Evolutionary conservation across 2,113 vertebrate genomes (phyloP).

Genomic region (Calyptomena viridis): DNA sequence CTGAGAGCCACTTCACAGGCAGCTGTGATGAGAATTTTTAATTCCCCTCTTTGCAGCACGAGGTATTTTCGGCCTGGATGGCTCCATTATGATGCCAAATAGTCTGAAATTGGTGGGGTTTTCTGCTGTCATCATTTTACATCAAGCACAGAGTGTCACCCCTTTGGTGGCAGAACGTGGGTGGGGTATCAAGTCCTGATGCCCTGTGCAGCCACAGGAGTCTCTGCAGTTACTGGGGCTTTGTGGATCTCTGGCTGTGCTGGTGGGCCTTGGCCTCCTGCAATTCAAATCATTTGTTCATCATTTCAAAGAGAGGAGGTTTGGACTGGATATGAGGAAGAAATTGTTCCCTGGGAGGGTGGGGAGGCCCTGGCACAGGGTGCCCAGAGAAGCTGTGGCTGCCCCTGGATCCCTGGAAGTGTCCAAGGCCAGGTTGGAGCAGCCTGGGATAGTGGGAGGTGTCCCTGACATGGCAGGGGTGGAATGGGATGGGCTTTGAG

Average conservation of each 20-base stretch:
- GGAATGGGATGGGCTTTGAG: fast-evolving
- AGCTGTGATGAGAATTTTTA: background rate
- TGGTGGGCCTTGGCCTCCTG: background rate
- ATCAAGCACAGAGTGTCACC: background rate
- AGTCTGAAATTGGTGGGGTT: background rate
- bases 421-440: background rate
- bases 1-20: background rate
- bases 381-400: background rate
- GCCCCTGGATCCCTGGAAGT: background rate
- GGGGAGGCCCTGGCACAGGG: fast-evolving
- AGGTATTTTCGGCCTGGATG: background rate
- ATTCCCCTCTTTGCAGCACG: background rate
- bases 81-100: slow-evolving; percentile 9
- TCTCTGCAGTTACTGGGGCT: background rate
- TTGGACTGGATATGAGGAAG: background rate
- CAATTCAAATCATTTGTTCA: background rate
- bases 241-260: background rate
- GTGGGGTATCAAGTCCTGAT: background rate
- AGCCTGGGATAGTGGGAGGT: fast-evolving
- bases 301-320: background rate
- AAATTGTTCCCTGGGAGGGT: background rate
- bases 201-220: background rate
- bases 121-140: background rate
- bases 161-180: background rate
- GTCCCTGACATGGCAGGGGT: background rate